Evolutionary conservation across 2,113 vertebrate genomes (phyloP).

Genomic region (Platycercus adscitus): DNA sequence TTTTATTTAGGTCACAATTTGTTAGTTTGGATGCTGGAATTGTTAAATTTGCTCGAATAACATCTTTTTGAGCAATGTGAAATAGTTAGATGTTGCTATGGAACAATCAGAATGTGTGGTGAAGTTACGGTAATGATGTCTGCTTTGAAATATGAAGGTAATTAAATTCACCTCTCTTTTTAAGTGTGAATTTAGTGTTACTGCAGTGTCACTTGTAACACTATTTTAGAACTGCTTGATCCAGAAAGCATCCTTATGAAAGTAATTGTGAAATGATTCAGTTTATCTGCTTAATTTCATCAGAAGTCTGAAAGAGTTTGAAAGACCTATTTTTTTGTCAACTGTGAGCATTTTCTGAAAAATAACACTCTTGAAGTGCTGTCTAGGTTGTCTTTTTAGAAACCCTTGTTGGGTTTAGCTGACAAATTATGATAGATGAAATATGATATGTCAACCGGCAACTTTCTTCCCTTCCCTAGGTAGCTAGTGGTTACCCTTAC

Average conservation of each 20-base stretch:
- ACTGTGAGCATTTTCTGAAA: background rate
- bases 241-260: background rate
- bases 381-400: conserved; percentile 37
- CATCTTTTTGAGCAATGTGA: background rate
- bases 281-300: background rate
- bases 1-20: background rate
- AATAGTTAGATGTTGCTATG: background rate
- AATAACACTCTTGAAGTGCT: background rate
- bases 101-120: background rate
- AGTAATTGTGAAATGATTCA: background rate
- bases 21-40: background rate
- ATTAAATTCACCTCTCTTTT: background rate
- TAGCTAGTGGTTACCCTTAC: conserved; percentile 26
- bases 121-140: background rate
- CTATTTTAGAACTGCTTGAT: background rate
- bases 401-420: conserved; percentile 19
- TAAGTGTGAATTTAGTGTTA: background rate
- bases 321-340: background rate
- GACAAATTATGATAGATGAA: conserved; percentile 60
- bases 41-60: background rate
- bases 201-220: background rate
- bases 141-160: background rate
- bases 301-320: background rate
- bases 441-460: background rate
- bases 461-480: conserved; percentile 28